These are phyloP conservation scores for Meriones unguiculatus DNA, from an alignment of 2,113 vertebrate genomes.

Conservation along the genomic window DNA sequence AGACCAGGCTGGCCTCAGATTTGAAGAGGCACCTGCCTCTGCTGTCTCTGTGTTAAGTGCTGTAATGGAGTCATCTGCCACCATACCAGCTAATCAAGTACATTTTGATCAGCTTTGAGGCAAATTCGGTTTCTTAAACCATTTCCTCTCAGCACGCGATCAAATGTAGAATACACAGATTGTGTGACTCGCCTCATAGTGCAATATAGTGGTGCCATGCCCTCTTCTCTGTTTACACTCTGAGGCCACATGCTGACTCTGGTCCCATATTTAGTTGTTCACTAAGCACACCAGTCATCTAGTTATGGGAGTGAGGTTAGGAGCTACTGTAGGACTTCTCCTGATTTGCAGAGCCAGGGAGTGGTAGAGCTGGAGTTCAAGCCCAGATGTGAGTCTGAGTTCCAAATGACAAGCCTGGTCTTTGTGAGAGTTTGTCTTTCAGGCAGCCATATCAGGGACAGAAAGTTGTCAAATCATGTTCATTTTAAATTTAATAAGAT, in stretches of 20 bases:
- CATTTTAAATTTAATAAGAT: constrained; percentile 17
- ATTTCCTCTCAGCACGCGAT: neutral
- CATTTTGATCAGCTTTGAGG: neutral
- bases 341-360: neutral
- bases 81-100: neutral
- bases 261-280: neutral
- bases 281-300: neutral
- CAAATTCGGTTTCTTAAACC: neutral
- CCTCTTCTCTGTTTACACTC: neutral
- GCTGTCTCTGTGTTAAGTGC: neutral
- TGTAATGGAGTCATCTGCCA: neutral
- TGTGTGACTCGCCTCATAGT: neutral
- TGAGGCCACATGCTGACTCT: neutral
- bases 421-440: neutral
- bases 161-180: neutral
- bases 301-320: neutral
- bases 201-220: neutral
- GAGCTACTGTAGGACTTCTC: neutral
- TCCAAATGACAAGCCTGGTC: neutral
- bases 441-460: neutral
- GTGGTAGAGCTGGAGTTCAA: neutral
- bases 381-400: neutral
- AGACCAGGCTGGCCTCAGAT: neutral
- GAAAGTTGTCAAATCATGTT: neutral
- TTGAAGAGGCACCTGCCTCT: neutral